Conservation (phyloP, 1,140 invertebrate species). For the Drosophila murphyi region DNA sequence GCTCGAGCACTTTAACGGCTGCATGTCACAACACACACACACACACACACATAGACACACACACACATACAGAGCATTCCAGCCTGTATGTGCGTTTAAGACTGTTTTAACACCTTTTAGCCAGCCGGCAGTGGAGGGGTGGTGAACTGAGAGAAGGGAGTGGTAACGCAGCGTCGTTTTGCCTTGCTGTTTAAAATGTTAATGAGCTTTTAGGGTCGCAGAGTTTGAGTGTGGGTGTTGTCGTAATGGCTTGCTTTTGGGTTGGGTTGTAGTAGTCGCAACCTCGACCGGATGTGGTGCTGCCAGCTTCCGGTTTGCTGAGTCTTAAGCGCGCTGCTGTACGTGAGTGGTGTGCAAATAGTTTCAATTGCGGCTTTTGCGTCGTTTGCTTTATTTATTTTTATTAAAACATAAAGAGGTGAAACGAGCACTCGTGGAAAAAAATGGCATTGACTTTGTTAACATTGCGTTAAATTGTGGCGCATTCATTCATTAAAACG, state of each 20-base stretch:
- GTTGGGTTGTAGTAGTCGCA: slow-evolving; percentile 13
- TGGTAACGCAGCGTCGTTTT: slow-evolving; percentile 61
- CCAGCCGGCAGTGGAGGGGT: slow-evolving; percentile 21
- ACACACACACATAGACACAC: slow-evolving; percentile 26
- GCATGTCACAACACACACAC: slow-evolving; percentile 74
- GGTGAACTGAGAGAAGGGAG: neutral
- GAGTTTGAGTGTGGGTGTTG: slow-evolving; percentile 24
- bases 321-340: slow-evolving; percentile 66
- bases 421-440: slow-evolving; percentile 44
- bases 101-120: slow-evolving; percentile 78
- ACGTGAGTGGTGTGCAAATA: slow-evolving; percentile 83
- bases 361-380: slow-evolving; percentile 81
- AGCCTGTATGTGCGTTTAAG: slow-evolving; percentile 62
- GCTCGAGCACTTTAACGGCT: slow-evolving; percentile 80
- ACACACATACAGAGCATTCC: slow-evolving; percentile 17
- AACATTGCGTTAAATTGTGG: slow-evolving; percentile 78
- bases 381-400: slow-evolving; percentile 82
- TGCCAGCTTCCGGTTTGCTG: slow-evolving; percentile 78
- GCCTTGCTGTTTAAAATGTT: slow-evolving; percentile 81
- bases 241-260: neutral
- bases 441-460: slow-evolving; percentile 80
- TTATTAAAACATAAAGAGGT: slow-evolving; percentile 82
- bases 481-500: slow-evolving; percentile 76
- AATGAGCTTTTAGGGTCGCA: slow-evolving; percentile 78
- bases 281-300: slow-evolving; percentile 69